A percentile compares a stretch with the other conserved stretches of the same genome.
Conservation (phyloP, 1,140 invertebrate species). For the Cydia fagiglandana region DNA sequence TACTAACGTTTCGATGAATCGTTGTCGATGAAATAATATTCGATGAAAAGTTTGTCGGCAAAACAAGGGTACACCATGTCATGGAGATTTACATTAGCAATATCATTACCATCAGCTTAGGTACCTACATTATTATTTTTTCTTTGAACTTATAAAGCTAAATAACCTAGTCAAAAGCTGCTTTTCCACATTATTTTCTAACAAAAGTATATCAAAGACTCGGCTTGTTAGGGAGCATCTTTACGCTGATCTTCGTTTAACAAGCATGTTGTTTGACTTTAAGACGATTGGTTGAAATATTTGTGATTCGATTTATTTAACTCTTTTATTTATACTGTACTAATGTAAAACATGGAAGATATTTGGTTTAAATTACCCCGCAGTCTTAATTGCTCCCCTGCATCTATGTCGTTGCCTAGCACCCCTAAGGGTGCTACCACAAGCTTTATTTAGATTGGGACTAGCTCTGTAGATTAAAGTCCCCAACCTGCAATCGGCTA, state of each 20-base stretch:
- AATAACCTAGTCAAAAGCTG: constrained; percentile 10
- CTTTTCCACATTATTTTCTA: constrained; percentile 24
- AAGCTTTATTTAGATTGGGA: too few relatives aligned
- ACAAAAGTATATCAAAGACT: constrained; percentile 22
- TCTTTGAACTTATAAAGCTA: background rate
- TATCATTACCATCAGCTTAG: background rate
- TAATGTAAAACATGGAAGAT: too few relatives aligned
- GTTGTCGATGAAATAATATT: too few relatives aligned
- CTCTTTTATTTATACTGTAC: background rate
- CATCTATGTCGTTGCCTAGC: too few relatives aligned
- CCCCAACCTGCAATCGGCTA: too few relatives aligned
- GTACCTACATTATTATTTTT: background rate
- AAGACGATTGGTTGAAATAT: background rate
- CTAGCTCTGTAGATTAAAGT: too few relatives aligned
- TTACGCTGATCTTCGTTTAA: constrained; percentile 1
- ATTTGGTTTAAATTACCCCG: too few relatives aligned
- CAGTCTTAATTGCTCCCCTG: too few relatives aligned
- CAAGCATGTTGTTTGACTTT: background rate
- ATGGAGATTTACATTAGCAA: background rate
- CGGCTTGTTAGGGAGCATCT: background rate
- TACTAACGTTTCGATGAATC: too few relatives aligned
- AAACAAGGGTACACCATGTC: too few relatives aligned
- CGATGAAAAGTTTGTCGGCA: too few relatives aligned
- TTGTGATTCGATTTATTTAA: background rate
- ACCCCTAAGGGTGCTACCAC: too few relatives aligned